These are phyloP conservation scores for Machaerirhynchus nigripectus DNA, from an alignment of 2,113 vertebrate species.

Conservation along the genomic window DNA sequence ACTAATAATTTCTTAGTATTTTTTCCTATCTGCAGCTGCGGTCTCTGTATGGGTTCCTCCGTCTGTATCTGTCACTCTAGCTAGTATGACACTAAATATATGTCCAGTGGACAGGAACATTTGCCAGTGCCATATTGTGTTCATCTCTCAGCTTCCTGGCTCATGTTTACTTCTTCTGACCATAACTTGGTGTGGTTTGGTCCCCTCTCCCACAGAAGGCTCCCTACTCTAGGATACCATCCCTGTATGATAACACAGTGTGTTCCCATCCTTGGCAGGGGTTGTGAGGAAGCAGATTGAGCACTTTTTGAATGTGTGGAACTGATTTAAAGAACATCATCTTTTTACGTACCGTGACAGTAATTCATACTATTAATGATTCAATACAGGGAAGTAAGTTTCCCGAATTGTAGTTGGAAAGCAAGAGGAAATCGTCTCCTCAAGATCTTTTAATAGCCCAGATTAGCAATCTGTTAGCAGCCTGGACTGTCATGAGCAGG, in stretches of 20 bases:
- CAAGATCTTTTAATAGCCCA: constrained; percentile 65
- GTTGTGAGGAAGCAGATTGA: background rate
- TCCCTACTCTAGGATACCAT: background rate
- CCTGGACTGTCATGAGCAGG: constrained; percentile 60
- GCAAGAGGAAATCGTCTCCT: constrained; percentile 36
- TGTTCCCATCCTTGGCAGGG: background rate
- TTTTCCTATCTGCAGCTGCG: background rate
- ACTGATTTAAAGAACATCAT: background rate
- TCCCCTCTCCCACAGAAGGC: background rate
- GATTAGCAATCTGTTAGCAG: constrained; percentile 72
- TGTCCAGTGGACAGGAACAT: background rate
- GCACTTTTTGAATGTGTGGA: background rate
- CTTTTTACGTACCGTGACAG: background rate
- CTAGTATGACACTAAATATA: background rate
- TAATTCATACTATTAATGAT: constrained; percentile 17
- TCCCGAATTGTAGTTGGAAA: background rate
- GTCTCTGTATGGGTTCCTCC: background rate
- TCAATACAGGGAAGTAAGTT: background rate
- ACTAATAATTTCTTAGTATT: background rate
- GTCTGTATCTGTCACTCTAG: background rate
- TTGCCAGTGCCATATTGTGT: background rate
- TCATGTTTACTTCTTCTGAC: background rate
- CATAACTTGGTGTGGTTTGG: background rate
- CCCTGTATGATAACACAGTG: background rate
- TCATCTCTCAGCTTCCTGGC: background rate